Conservation (phyloP, 2,113 vertebrate species). For the Xerus inauris region DNA sequence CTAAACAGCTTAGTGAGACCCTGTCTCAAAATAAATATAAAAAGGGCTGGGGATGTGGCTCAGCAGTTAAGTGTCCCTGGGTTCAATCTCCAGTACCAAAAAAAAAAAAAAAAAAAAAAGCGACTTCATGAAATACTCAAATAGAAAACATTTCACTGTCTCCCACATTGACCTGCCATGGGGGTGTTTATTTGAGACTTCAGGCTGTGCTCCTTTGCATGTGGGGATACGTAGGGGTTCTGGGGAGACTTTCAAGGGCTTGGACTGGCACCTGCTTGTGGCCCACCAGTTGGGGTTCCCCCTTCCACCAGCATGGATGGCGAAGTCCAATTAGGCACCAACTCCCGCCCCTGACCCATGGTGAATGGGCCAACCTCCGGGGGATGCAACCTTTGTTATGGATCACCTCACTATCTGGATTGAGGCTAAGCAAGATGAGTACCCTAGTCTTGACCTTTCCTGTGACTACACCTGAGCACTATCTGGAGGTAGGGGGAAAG, state of each 20-base stretch:
- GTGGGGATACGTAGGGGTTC: background rate
- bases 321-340: background rate
- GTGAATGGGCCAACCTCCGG: background rate
- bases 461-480: background rate
- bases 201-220: background rate
- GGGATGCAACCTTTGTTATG: background rate
- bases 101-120: no score
- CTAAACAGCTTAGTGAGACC: no score
- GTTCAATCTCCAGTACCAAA: no score
- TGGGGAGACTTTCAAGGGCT: background rate
- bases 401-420: background rate
- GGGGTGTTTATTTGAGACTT: background rate
- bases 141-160: background rate
- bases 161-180: background rate
- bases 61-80: no score
- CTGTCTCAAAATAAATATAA: no score
- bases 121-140: background rate
- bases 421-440: no score
- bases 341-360: background rate
- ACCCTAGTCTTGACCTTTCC: background rate
- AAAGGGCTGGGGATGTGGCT: no score
- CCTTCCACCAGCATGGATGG: background rate
- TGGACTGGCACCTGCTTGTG: rapidly evolving
- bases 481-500: background rate
- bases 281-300: no score